Conservation (phyloP, 2,888 invertebrate species). For the Drosophila paracracens region DNA sequence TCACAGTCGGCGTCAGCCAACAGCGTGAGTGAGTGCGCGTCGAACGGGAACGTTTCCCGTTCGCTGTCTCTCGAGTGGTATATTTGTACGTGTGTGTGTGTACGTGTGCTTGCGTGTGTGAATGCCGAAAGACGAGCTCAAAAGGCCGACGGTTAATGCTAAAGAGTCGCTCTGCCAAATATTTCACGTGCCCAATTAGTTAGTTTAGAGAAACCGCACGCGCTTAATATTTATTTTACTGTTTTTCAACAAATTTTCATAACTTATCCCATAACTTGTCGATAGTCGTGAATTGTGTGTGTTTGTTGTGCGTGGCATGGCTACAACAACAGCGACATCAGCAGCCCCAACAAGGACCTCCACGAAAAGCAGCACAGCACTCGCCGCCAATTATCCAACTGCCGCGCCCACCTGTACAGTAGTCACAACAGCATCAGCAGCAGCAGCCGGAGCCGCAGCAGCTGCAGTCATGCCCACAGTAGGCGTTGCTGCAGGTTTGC, state of each 20-base stretch:
- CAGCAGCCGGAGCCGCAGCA: conserved; percentile 49
- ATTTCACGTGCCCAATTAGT: conserved; percentile 12
- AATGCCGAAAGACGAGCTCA: conserved; percentile 44
- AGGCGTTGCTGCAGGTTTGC: conserved; percentile 45
- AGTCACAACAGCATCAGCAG: conserved; percentile 48
- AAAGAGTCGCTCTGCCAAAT: conserved; percentile 13
- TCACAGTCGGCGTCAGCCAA: conserved; percentile 78
- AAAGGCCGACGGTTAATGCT: conserved; percentile 40
- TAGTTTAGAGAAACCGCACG: conserved; percentile 14
- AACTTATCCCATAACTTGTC: conserved; percentile 1
- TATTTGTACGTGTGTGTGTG: conserved; percentile 1
- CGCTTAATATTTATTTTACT: conserved; percentile 9
- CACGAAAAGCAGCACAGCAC: conserved; percentile 32
- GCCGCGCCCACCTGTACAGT: conserved; percentile 39
- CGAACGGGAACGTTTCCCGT: conserved; percentile 71
- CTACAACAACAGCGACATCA: conserved; percentile 62
- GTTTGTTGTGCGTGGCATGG: conserved; percentile 62
- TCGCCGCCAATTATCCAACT: conserved; percentile 26
- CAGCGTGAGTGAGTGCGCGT: conserved; percentile 78
- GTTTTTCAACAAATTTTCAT: not conserved
- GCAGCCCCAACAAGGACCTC: conserved; percentile 84
- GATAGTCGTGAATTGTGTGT: conserved; percentile 4
- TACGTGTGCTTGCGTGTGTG: conserved; percentile 1
- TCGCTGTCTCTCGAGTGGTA: conserved; percentile 43
- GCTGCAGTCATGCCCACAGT: conserved; percentile 87